Evolutionary conservation across 2,113 vertebrate genomes (phyloP), one percentile per base, ranked within the genome.

Genomic region (Labeo rohita): DNA sequence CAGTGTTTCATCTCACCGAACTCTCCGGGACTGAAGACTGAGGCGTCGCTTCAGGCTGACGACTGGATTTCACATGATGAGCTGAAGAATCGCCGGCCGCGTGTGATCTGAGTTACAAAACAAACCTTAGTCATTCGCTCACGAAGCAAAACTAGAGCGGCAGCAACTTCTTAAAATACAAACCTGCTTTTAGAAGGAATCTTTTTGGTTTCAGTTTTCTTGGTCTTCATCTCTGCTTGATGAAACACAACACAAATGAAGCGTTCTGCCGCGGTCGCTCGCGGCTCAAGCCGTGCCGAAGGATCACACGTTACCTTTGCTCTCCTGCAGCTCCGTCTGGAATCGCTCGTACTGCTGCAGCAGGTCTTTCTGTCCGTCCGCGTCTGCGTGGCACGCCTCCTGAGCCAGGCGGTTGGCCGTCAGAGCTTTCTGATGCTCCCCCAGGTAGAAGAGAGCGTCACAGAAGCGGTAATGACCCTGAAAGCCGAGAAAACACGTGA

Each of bases 381-480:
- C 28, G 88, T 91, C 90, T 0, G 88, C 18, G 47, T 13, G 91
- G 92, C 97, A 99, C 1, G 96, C 87, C 0, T 47, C 82, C 87
- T 93, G 96, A 66, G 96, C 98, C 45, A 77, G 92, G 1, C 34
- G 2, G 85, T 98, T 99, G 45, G 96, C 95, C 84, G 93, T 87
- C 9, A 98, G 63, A 8, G 98, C 98, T 90, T 90, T 91, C 28
- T 92, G 80, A 0, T 91, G 59, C 49, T 96, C 91, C 4, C 96
- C 97, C 88, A 98, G 70, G 68, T 80, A 89, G 34, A 94, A 96
- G 79, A 99, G 90, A 0, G 97, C 97, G 90, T 97, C 97, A 89
- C 97, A 98, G 91, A 94, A 98, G 47, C 96, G 96, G 83, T 98
- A 96, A 88, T 99, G 98, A 85, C 97, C 98, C 98, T 99, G 89